Evolutionary conservation across 2,797 vertebrate species (phyloP).

Genomic region (Girardinus metallicus): DNA sequence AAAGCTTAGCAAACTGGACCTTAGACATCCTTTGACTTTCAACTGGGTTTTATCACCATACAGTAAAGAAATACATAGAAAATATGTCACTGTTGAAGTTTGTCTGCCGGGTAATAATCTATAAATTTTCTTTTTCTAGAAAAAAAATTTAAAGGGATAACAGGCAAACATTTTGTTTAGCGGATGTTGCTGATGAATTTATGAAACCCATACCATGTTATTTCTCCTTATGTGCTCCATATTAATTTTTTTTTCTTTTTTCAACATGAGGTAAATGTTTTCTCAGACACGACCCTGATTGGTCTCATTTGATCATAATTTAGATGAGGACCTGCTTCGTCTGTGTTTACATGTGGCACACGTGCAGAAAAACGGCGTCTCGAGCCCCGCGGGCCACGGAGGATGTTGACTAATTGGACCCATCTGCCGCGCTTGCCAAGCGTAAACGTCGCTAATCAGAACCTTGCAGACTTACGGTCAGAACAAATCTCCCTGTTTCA

Average conservation of each 20-base stretch:
- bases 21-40: background rate
- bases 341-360: constrained; percentile 54
- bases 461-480: constrained; percentile 25
- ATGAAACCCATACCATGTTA: background rate
- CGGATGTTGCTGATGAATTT: background rate
- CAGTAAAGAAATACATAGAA: background rate
- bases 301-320: constrained; percentile 42
- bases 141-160: background rate
- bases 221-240: background rate
- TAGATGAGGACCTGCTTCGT: constrained; percentile 38
- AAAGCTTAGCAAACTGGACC: background rate
- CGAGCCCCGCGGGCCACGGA: constrained; percentile 55
- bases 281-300: constrained; percentile 7
- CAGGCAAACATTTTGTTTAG: background rate
- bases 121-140: background rate
- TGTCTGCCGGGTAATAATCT: background rate
- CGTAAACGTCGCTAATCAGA: constrained; percentile 34
- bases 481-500: constrained; percentile 24
- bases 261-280: constrained; percentile 4
- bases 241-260: constrained; percentile 14
- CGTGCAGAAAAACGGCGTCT: constrained; percentile 54
- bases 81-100: background rate
- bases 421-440: constrained; percentile 49
- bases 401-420: constrained; percentile 61
- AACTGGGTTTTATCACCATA: background rate